Evolutionary conservation across 2,797 vertebrate genomes (phyloP).

Genomic region (Brotula barbata): DNA sequence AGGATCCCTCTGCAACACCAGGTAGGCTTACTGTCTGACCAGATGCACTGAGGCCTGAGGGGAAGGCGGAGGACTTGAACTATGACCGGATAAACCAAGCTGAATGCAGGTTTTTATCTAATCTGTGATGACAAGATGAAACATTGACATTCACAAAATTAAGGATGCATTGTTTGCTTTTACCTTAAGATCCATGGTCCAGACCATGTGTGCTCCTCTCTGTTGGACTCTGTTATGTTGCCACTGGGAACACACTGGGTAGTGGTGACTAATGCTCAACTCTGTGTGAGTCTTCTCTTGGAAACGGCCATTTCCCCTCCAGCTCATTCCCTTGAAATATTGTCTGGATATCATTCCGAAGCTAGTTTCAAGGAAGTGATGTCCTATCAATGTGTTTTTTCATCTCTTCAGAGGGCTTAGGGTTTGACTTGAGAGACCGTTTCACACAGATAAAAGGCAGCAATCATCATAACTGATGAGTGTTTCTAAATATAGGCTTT

Average conservation of each 20-base stretch:
- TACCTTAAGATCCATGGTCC: constrained; percentile 15
- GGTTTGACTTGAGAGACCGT: constrained; percentile 24
- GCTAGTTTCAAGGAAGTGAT: constrained; percentile 5
- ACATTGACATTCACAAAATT: constrained; percentile 41
- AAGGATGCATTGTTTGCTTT: constrained; percentile 9
- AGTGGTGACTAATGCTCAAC: constrained; percentile 1
- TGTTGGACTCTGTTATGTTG: constrained; percentile 18
- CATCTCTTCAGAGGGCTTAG: neutral
- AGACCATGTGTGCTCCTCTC: constrained; percentile 17
- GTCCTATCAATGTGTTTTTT: constrained; percentile 9
- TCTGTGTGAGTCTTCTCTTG: neutral
- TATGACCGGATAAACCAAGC: constrained; percentile 9
- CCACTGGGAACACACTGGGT: constrained; percentile 8
- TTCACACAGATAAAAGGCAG: neutral
- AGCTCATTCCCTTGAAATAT: constrained; percentile 21
- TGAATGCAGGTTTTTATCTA: constrained; percentile 22
- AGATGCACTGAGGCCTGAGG: neutral
- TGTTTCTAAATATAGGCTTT: constrained; percentile 16
- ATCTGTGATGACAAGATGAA: constrained; percentile 27
- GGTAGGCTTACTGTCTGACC: neutral
- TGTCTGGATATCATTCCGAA: constrained; percentile 9
- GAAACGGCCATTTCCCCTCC: constrained; percentile 13
- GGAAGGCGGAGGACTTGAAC: constrained; percentile 13
- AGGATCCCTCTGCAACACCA: neutral
- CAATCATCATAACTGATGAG: constrained; percentile 13